Conservation (phyloP, 2,888 invertebrate species). For the Heliconius charithonia region DNA sequence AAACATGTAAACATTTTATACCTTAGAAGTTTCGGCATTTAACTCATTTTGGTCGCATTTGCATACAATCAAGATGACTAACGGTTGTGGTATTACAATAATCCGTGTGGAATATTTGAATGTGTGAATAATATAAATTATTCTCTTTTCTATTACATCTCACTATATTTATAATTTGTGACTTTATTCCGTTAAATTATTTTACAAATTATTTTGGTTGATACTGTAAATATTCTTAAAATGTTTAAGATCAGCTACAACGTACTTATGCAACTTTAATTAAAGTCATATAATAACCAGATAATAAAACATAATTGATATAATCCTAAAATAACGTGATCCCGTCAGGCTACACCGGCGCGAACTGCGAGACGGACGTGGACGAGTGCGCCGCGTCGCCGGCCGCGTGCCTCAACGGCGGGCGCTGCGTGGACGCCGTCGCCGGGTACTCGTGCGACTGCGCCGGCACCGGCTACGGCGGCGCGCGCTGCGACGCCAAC, state of each 20-base stretch:
- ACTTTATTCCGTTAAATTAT: too few species aligned
- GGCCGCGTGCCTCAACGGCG: conserved; percentile 88
- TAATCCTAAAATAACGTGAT: too few species aligned
- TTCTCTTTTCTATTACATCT: too few species aligned
- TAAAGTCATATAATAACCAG: too few species aligned
- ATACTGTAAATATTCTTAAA: too few species aligned
- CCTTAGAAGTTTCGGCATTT: too few species aligned
- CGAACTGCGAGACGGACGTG: conserved; percentile 88
- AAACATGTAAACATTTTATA: too few species aligned
- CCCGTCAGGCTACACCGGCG: conserved; percentile 85
- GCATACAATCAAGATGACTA: conserved; percentile 14
- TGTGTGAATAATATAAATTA: background rate
- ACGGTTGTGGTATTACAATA: background rate
- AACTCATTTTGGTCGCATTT: conserved; percentile 10
- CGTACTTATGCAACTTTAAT: too few species aligned
- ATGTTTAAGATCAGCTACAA: too few species aligned
- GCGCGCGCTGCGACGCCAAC: conserved; percentile 89
- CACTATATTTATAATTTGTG: too few species aligned
- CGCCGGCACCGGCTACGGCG: conserved; percentile 87
- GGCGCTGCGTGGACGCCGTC: conserved; percentile 88
- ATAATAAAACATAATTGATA: too few species aligned
- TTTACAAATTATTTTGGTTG: too few species aligned
- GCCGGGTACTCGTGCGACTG: conserved; percentile 92
- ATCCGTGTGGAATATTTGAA: background rate
- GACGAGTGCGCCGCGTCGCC: conserved; percentile 87